Evolutionary conservation across 1,140 invertebrate genomes (phyloP).

Genomic region (Thaumetopoea pityocampa): DNA sequence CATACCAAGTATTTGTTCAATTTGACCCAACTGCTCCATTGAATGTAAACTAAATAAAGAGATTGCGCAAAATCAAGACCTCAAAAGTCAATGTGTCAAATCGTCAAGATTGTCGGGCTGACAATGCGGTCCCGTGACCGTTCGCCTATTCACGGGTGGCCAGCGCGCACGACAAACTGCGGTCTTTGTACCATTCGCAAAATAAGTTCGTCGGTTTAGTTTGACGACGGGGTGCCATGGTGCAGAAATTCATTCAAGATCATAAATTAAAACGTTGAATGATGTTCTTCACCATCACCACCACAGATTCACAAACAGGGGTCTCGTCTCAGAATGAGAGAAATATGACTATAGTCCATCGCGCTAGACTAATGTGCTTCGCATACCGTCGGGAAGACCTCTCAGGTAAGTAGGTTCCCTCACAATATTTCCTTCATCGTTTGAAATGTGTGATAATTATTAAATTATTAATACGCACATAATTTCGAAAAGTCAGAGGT

Average conservation of each 20-base stretch:
- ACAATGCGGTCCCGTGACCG: slow-evolving; percentile 43
- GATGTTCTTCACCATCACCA: neutral
- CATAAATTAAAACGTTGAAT: slow-evolving; percentile 22
- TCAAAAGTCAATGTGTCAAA: slow-evolving; percentile 39
- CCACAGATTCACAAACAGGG: too few relatives aligned
- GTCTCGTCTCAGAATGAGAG: too few relatives aligned
- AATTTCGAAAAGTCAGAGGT: too few relatives aligned
- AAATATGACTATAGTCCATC: too few relatives aligned
- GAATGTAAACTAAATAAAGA: slow-evolving; percentile 19
- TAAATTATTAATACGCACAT: too few relatives aligned
- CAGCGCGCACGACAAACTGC: slow-evolving; percentile 26
- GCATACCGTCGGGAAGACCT: too few relatives aligned
- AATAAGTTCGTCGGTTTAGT: slow-evolving; percentile 56
- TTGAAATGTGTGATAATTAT: too few relatives aligned
- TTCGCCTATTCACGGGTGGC: slow-evolving; percentile 51
- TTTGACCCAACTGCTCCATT: slow-evolving; percentile 10
- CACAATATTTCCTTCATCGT: too few relatives aligned
- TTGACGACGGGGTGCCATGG: slow-evolving; percentile 32
- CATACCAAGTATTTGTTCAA: slow-evolving; percentile 1
- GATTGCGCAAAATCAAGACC: slow-evolving; percentile 26
- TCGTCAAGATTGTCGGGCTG: slow-evolving; percentile 33
- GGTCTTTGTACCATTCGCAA: slow-evolving; percentile 36
- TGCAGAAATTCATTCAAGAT: slow-evolving; percentile 17
- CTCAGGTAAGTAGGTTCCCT: too few relatives aligned
- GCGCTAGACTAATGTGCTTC: too few relatives aligned